These are phyloP conservation scores for Empis livida DNA, from an alignment of 2,888 invertebrate species.

Conservation along the genomic window DNA sequence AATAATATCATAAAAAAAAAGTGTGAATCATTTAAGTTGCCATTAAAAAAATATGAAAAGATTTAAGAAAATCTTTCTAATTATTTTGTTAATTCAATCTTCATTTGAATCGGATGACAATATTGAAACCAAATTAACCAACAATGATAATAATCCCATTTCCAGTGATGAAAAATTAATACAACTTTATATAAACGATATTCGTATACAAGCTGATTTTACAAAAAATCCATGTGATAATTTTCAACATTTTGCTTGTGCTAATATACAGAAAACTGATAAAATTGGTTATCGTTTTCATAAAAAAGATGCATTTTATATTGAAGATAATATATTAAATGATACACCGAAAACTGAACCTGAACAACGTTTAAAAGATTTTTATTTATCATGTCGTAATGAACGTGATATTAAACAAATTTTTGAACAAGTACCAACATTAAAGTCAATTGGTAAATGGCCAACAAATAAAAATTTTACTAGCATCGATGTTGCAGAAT, in stretches of 20 bases:
- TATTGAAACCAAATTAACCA: too few species aligned
- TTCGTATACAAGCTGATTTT: not conserved
- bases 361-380: not conserved
- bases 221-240: not conserved
- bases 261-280: not conserved
- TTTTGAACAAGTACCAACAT: not conserved
- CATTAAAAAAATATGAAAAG: too few species aligned
- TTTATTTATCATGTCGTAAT: conserved; percentile 1
- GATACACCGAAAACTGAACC: not conserved
- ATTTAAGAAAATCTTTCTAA: too few species aligned
- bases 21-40: too few species aligned
- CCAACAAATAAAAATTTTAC: not conserved
- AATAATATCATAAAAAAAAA: too few species aligned
- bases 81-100: too few species aligned
- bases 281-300: not conserved
- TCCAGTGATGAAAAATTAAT: not conserved
- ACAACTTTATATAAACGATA: not conserved
- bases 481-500: not conserved
- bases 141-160: too few species aligned
- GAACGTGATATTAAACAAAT: not conserved
- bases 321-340: conserved; percentile 1
- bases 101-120: too few species aligned
- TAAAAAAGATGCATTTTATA: not conserved
- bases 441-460: not conserved
- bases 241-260: not conserved